phyloP scores from a whole-genome alignment of 2,113 vertebrate species.

The Ammodytes dubius region DNA sequence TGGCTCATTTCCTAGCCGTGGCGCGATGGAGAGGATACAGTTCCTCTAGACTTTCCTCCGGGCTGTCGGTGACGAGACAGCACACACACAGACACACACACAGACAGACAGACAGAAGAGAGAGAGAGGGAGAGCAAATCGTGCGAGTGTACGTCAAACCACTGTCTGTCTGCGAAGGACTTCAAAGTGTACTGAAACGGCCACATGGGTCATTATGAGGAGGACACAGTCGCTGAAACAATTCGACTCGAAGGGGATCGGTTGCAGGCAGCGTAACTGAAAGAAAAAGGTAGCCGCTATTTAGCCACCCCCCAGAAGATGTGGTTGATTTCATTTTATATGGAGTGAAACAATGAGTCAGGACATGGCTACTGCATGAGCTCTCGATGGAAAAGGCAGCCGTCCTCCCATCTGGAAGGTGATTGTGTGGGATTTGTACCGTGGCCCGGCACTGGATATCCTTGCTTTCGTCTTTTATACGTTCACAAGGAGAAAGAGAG shows the following conservation, averaged over 20 bases:
- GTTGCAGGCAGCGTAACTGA: constrained; percentile 42
- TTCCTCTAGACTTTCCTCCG: constrained; percentile 51
- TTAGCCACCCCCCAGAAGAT: constrained; percentile 57
- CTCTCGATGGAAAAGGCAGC: constrained; percentile 67
- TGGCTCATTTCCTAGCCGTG: constrained; percentile 75
- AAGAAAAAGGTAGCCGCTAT: constrained; percentile 59
- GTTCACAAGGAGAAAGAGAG: constrained; percentile 41
- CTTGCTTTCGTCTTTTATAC: constrained; percentile 74
- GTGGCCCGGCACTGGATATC: constrained; percentile 61
- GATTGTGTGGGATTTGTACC: constrained; percentile 73
- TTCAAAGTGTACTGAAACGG: constrained; percentile 51
- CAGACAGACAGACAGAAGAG: constrained; percentile 12
- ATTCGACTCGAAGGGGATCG: constrained; percentile 41
- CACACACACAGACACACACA: not conserved
- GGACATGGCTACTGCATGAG: constrained; percentile 68
- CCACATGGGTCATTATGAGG: constrained; percentile 58
- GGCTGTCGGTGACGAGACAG: constrained; percentile 57
- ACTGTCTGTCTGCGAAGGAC: constrained; percentile 60
- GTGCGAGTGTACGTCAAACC: constrained; percentile 61
- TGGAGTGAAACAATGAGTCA: constrained; percentile 79
- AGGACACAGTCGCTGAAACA: constrained; percentile 19
- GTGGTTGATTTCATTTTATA: constrained; percentile 81
- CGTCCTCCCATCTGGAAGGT: constrained; percentile 68
- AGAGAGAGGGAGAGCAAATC: constrained; percentile 53
- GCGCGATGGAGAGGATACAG: constrained; percentile 70